These are phyloP conservation scores for Drosophila histrio DNA, from an alignment of 2,888 invertebrate species.

Conservation along the genomic window DNA sequence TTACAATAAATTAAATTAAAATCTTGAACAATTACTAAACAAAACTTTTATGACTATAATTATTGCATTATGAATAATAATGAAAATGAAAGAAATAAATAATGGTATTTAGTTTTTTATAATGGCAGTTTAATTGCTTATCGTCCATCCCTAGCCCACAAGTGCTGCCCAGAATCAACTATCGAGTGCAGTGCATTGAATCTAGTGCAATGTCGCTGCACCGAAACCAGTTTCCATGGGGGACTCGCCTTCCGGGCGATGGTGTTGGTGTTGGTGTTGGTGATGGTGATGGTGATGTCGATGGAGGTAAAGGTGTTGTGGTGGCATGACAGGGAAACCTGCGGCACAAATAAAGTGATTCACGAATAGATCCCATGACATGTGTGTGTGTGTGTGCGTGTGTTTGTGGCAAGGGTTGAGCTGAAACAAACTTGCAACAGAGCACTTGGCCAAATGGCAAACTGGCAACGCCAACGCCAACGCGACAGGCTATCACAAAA, in stretches of 20 bases:
- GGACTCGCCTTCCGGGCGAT: slow-evolving; percentile 69
- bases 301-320: slow-evolving; percentile 38
- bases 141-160: slow-evolving; percentile 59
- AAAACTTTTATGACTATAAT: not conserved
- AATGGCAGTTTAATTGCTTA: not conserved
- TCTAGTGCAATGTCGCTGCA: slow-evolving; percentile 77
- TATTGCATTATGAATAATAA: not conserved
- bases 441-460: slow-evolving; percentile 34
- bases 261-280: not conserved
- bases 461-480: slow-evolving; percentile 43
- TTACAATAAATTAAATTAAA: not conserved
- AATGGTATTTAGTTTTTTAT: not conserved
- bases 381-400: slow-evolving; percentile 3
- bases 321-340: slow-evolving; percentile 52
- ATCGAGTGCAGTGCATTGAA: slow-evolving; percentile 53
- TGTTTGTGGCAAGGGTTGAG: slow-evolving; percentile 47
- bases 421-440: slow-evolving; percentile 16
- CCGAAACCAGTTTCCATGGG: slow-evolving; percentile 62
- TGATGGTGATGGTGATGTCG: slow-evolving; percentile 36
- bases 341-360: slow-evolving; percentile 66
- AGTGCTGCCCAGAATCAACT: slow-evolving; percentile 27
- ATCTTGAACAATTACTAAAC: no score
- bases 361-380: slow-evolving; percentile 64
- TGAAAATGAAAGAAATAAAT: not conserved
- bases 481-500: slow-evolving; percentile 34